phyloP scores from a whole-genome alignment of 2,888 invertebrate genomes.

The Ormyrus nitidulus region DNA sequence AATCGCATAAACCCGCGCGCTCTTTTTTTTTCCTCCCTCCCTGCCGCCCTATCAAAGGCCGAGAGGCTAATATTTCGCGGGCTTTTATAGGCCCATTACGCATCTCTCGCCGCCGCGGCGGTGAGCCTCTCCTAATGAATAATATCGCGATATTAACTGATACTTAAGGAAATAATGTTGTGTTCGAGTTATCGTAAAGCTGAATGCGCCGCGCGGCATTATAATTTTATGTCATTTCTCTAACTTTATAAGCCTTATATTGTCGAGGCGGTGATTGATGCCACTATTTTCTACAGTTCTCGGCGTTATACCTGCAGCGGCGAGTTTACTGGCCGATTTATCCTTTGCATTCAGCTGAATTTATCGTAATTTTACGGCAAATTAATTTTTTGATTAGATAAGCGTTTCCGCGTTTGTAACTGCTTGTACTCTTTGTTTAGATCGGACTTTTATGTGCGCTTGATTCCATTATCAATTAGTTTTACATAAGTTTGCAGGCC shows the following conservation, averaged over 20 bases:
- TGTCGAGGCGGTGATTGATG: slow-evolving; percentile 46
- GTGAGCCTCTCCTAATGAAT: slow-evolving; percentile 51
- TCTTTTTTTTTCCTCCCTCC: neutral
- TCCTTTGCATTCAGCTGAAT: slow-evolving; percentile 11
- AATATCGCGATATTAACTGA: slow-evolving; percentile 55
- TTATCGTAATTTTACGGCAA: slow-evolving; percentile 34
- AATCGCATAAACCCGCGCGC: neutral
- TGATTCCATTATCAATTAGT: too few relatives aligned
- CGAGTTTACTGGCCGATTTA: slow-evolving; percentile 11
- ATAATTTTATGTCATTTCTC: slow-evolving; percentile 55
- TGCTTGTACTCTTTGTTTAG: neutral
- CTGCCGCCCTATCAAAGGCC: slow-evolving; percentile 7
- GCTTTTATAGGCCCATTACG: slow-evolving; percentile 50
- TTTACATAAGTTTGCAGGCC: too few relatives aligned
- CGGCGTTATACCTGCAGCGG: neutral
- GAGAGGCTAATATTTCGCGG: slow-evolving; percentile 36
- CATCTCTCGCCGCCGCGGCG: slow-evolving; percentile 2
- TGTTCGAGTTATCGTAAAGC: slow-evolving; percentile 54
- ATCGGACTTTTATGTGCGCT: slow-evolving; percentile 22
- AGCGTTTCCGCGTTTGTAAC: neutral
- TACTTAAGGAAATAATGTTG: slow-evolving; percentile 55
- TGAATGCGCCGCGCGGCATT: slow-evolving; percentile 40
- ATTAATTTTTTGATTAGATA: slow-evolving; percentile 9
- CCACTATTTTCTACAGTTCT: slow-evolving; percentile 30
- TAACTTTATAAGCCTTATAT: slow-evolving; percentile 47